phyloP scores from a whole-genome alignment of 2,888 invertebrate genomes.

The Pheosia tremula region DNA sequence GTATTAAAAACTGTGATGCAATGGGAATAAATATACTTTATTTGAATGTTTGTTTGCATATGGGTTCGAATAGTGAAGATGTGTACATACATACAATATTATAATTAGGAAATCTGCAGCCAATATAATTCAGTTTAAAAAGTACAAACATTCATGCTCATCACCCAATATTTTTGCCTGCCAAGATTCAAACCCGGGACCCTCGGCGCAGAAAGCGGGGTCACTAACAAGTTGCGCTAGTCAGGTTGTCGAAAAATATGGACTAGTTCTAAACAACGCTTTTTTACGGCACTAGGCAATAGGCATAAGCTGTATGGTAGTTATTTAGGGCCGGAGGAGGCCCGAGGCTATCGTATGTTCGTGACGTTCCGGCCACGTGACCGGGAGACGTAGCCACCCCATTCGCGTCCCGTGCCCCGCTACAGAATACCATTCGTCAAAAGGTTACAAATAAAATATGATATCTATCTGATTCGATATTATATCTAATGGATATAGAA shows the following conservation, averaged over 20 bases:
- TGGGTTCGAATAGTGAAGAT: too few species aligned
- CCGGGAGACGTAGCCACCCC: constrained; percentile 30
- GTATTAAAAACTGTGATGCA: too few species aligned
- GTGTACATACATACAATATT: too few species aligned
- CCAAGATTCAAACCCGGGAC: too few species aligned
- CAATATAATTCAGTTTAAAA: too few species aligned
- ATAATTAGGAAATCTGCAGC: too few species aligned
- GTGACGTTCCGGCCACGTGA: constrained; percentile 53
- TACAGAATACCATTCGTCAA: constrained; percentile 19
- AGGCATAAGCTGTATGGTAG: background rate
- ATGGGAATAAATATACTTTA: background rate
- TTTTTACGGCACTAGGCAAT: background rate
- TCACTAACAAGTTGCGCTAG: too few species aligned
- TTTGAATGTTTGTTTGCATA: background rate
- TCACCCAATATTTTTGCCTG: too few species aligned
- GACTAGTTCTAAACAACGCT: too few species aligned
- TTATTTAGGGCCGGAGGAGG: constrained; percentile 12
- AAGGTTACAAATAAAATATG: constrained; percentile 8
- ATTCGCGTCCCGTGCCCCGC: constrained; percentile 19
- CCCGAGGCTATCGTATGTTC: constrained; percentile 29
- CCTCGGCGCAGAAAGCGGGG: too few species aligned
- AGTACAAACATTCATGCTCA: too few species aligned
- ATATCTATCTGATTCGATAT: constrained; percentile 16
- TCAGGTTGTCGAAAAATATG: too few species aligned
- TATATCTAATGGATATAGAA: constrained; percentile 16